Conservation (phyloP, 2,888 invertebrate species). For the Leucania comma region DNA sequence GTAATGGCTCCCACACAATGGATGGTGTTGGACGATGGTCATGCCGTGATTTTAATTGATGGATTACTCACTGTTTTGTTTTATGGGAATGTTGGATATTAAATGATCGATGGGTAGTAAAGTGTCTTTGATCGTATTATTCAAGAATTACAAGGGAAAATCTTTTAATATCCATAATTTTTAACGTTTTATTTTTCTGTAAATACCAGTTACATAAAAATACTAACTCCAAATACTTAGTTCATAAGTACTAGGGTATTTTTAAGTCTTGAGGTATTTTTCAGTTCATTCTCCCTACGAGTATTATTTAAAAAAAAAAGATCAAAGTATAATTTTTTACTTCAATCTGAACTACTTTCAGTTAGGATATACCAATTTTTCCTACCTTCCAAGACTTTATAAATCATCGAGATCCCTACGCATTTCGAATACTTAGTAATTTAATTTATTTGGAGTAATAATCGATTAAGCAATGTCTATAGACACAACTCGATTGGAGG, state of each 20-base stretch:
- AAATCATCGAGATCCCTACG: neutral
- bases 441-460: slow-evolving; percentile 27
- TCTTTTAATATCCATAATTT: neutral
- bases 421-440: slow-evolving; percentile 8
- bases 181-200: neutral
- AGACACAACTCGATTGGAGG: slow-evolving; percentile 21
- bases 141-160: neutral
- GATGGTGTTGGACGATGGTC: slow-evolving; percentile 1
- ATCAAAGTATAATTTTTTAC: no score
- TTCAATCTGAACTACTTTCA: no score
- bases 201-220: no score
- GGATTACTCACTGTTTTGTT: slow-evolving; percentile 32
- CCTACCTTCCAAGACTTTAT: neutral
- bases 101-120: slow-evolving; percentile 26
- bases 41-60: slow-evolving; percentile 49
- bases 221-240: no score
- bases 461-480: slow-evolving; percentile 35
- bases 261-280: no score
- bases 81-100: slow-evolving; percentile 4
- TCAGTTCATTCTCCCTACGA: no score
- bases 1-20: slow-evolving; percentile 37
- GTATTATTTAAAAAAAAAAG: no score
- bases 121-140: neutral
- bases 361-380: neutral
- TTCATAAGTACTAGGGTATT: no score